Evolutionary conservation across 2,888 invertebrate species (phyloP).

Genomic region (Anodontia alba): DNA sequence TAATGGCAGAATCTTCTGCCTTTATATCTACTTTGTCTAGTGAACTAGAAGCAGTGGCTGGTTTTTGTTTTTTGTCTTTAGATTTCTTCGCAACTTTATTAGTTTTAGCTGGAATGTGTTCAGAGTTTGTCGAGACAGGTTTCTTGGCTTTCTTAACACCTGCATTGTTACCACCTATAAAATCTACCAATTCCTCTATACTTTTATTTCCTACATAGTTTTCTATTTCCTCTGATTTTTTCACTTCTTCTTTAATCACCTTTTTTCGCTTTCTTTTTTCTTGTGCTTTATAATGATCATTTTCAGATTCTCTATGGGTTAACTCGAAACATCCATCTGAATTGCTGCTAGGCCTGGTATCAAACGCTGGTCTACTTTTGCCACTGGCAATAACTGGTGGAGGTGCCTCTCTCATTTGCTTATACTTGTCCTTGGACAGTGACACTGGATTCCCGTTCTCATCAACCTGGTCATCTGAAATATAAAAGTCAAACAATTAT

Average conservation of each 20-base stretch:
- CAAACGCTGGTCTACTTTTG: conserved; percentile 29
- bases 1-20: conserved; percentile 45
- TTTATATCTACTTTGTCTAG: conserved; percentile 46
- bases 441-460: conserved; percentile 77
- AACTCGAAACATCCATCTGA: not conserved
- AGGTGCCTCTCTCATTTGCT: conserved; percentile 75
- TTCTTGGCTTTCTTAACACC: conserved; percentile 63
- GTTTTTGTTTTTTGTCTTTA: conserved; percentile 64
- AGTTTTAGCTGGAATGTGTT: conserved; percentile 59
- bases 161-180: conserved; percentile 72
- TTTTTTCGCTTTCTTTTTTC: conserved; percentile 59
- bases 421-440: conserved; percentile 53
- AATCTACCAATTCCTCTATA: conserved; percentile 71
- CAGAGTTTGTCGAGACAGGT: conserved; percentile 44
- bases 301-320: conserved; percentile 17
- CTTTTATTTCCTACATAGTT: conserved; percentile 70
- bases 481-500: conserved; percentile 12
- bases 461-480: conserved; percentile 71
- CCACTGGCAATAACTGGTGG: conserved; percentile 40
- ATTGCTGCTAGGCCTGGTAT: not conserved
- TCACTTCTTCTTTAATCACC: conserved; percentile 50
- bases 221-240: conserved; percentile 66
- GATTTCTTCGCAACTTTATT: conserved; percentile 51
- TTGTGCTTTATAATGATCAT: conserved; percentile 27
- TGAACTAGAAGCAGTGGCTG: conserved; percentile 41